Base-by-base conservation (phyloP, 2,797 vertebrate species). In the Peromyscus aztecus region DNA sequence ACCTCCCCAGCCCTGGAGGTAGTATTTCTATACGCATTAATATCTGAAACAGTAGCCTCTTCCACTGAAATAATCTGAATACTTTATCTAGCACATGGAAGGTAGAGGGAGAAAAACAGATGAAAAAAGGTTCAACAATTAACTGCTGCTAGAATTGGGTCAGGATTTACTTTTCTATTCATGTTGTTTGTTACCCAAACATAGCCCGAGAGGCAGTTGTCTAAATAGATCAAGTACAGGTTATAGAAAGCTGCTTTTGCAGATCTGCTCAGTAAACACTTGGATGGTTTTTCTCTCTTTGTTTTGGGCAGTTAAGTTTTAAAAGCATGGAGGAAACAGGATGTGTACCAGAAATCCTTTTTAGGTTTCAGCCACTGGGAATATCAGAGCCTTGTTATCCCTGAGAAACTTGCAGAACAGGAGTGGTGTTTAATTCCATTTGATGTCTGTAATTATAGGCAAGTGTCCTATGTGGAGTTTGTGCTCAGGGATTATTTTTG, bases 151-250 rank as follows among this genome's bases (percentile, higher is more conserved):
- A 92, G 89, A 94, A 95, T 91, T 75, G 86, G 94, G 89, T 92
- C 94, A 91, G 63, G 77, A 61, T 71, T 65, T 81, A 88, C 86
- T 95, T 95, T 52, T 94, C 43, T 6, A 23, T 46, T 24, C 3
- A 0, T 59, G 10, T 76, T 89, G 81, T 90, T 59, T 57, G 82
- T 61, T 93, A 91, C 81, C 29, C 77, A 85, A 52, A 67, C 93
- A 61, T 80, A 93, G 87, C 88, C 65, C 69, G 69, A 94, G 95
- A 92, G 94, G 92, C 69, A 57, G 34, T 94, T 96, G 94, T 90
- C 97, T 87, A 12, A 78, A 37, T 24, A 43, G 90, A 93, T 96
- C 78, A 93, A 89, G 75, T 82, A 95, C 63, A 52, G 12, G 9
- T 63, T 85, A 43, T 29, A 37, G 92, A 85, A 94, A 88, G 31